These are phyloP conservation scores for Marmota flaviventris DNA, from an alignment of 2,113 vertebrate species.

Conservation along the genomic window DNA sequence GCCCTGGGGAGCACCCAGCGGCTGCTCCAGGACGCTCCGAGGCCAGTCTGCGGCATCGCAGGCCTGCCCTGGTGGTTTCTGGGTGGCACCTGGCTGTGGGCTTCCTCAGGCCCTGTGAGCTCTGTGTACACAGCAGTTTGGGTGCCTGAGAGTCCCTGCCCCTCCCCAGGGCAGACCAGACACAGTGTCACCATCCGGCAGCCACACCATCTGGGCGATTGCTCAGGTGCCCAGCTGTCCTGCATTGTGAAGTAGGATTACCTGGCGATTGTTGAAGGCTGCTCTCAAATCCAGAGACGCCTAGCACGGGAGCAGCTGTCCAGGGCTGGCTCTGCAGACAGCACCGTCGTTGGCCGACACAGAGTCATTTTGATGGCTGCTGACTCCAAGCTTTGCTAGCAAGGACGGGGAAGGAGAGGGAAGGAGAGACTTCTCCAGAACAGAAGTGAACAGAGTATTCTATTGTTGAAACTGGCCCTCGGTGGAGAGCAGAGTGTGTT, in stretches of 20 bases:
- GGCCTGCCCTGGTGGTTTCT: not conserved
- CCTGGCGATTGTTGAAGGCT: fast-evolving
- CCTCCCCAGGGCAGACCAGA: fast-evolving
- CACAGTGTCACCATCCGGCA: fast-evolving
- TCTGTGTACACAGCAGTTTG: fast-evolving
- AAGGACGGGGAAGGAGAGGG: not conserved
- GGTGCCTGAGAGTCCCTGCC: fast-evolving
- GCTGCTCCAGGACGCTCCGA: not conserved
- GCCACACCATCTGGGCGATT: not conserved
- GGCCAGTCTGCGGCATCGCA: fast-evolving
- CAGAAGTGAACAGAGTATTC: not conserved
- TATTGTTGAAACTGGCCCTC: not conserved
- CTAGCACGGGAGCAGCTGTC: fast-evolving
- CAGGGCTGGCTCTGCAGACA: fast-evolving
- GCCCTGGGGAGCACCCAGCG: not conserved
- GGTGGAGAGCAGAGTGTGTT: fast-evolving
- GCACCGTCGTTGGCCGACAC: not conserved
- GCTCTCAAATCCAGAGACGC: fast-evolving
- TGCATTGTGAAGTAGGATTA: not conserved
- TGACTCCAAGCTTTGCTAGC: not conserved
- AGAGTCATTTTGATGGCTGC: not conserved
- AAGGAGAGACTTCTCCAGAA: not conserved
- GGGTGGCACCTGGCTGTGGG: fast-evolving
- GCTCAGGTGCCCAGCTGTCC: not conserved
- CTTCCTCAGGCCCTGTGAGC: not conserved